phyloP scores from a whole-genome alignment of 2,888 invertebrate genomes.

The Lithophane semibrunnea region DNA sequence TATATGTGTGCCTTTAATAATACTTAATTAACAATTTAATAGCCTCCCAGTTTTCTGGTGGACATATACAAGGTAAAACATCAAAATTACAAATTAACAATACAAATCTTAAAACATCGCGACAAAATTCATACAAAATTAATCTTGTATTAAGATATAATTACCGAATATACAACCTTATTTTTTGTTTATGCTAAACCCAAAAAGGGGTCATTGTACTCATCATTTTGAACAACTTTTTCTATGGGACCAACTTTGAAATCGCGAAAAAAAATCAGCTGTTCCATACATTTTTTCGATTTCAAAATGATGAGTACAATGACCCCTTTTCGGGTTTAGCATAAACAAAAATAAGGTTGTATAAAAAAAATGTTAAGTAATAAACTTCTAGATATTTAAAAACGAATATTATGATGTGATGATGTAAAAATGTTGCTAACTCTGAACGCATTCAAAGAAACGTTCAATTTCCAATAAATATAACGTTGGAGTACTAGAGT shows the following conservation, averaged over 20 bases:
- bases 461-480: conserved; percentile 25
- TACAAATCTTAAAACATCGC: not conserved
- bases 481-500: conserved; percentile 26
- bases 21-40: not conserved
- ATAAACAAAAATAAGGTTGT: no score
- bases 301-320: no score
- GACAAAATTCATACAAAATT: not conserved
- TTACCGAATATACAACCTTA: not conserved
- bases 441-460: not conserved
- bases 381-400: not conserved
- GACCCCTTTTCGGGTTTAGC: no score
- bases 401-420: not conserved
- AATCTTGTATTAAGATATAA: not conserved
- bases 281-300: no score
- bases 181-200: no score
- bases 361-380: not conserved
- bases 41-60: not conserved
- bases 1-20: not conserved
- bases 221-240: no score
- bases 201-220: no score
- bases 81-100: not conserved
- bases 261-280: no score
- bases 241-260: no score
- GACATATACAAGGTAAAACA: not conserved
- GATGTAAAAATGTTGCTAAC: not conserved